Percentiles rank a stretch among this genome's conserved stretches.
These are phyloP conservation scores for Drosophila ironensis DNA, from an alignment of 1,140 invertebrate species.

Conservation along the genomic window DNA sequence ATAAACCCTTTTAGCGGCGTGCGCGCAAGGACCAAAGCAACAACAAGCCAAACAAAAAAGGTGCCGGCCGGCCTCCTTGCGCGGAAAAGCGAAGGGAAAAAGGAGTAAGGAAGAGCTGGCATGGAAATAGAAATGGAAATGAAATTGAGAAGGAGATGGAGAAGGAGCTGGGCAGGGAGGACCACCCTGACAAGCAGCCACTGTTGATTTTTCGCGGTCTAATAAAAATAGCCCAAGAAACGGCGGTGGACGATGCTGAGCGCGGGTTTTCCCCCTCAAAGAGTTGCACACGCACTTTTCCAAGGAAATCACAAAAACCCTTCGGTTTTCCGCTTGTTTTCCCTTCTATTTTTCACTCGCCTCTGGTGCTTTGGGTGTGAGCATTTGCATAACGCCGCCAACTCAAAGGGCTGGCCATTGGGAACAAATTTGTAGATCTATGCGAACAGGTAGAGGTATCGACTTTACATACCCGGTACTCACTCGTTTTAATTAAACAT, in stretches of 20 bases:
- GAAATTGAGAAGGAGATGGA: not conserved
- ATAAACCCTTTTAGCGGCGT: conserved; percentile 70
- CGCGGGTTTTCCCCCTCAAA: conserved; percentile 44
- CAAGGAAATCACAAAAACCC: conserved; percentile 65
- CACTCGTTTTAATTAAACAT: too few relatives aligned
- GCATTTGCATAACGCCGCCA: conserved; percentile 54
- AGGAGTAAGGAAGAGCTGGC: not conserved
- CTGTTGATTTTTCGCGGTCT: conserved; percentile 79
- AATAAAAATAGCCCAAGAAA: conserved; percentile 59
- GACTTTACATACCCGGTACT: too few relatives aligned
- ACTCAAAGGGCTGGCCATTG: not conserved
- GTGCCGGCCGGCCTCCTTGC: conserved; percentile 6
- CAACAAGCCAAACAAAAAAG: conserved; percentile 12
- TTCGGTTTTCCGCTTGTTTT: conserved; percentile 48
- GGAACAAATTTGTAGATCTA: too few relatives aligned
- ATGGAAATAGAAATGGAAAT: too few relatives aligned
- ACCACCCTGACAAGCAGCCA: conserved; percentile 64
- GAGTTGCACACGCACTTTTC: conserved; percentile 68
- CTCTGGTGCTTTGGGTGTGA: conserved; percentile 28
- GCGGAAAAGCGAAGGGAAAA: not conserved
- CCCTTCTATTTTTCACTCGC: not conserved
- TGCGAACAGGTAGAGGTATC: too few relatives aligned
- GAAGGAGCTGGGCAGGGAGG: conserved; percentile 9
- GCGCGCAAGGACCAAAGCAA: conserved; percentile 38
- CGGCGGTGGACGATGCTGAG: conserved; percentile 19